Percentiles rank a stretch among this genome's conserved stretches.
Evolutionary conservation across 2,113 vertebrate species (phyloP).

Genomic region (Pangasianodon hypophthalmus): DNA sequence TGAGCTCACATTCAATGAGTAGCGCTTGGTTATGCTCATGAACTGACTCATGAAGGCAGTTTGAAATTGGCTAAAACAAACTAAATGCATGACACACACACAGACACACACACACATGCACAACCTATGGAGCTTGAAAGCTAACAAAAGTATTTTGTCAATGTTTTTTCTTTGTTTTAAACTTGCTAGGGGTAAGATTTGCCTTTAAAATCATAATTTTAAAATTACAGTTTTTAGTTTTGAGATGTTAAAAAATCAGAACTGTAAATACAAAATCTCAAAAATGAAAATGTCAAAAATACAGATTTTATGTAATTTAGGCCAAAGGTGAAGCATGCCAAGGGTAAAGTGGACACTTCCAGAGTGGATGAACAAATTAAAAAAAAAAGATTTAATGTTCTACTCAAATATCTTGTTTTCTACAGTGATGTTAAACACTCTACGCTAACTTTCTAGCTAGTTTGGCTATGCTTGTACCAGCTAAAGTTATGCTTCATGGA

Average conservation of each 20-base stretch:
- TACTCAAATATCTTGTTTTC: not conserved
- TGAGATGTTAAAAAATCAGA: not conserved
- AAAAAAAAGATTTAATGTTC: not conserved
- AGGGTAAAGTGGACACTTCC: not conserved
- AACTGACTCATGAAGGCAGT: not conserved
- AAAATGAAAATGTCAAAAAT: not conserved
- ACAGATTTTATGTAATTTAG: not conserved
- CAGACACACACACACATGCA: not conserved
- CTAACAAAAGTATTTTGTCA: not conserved
- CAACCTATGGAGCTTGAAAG: not conserved
- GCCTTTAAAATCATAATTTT: not conserved
- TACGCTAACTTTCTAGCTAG: not conserved
- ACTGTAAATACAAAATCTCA: not conserved
- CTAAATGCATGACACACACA: not conserved
- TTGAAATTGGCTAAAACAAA: not conserved
- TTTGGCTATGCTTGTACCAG: not conserved
- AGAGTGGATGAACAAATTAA: not conserved
- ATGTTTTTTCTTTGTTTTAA: too few species aligned
- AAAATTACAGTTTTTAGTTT: not conserved
- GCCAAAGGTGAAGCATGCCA: not conserved
- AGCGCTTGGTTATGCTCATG: not conserved
- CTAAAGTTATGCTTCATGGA: not conserved
- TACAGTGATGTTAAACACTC: not conserved
- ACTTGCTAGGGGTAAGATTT: not conserved
- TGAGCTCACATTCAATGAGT: not conserved